phyloP scores from a whole-genome alignment of 2,797 vertebrate genomes.

The Corythornis leucogaster region DNA sequence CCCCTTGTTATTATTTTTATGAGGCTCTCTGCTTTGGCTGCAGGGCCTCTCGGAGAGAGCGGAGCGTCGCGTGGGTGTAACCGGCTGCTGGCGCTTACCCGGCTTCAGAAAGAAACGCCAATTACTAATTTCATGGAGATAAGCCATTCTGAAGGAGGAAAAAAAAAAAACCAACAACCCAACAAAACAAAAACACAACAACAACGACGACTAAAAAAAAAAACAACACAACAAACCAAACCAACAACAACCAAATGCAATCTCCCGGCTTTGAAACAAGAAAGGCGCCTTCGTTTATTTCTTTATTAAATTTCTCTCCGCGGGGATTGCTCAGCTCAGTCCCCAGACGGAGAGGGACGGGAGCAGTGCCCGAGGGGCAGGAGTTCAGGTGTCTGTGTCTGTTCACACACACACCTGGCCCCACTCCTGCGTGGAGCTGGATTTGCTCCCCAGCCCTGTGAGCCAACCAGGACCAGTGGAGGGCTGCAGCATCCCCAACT shows the following conservation, averaged over 20 bases:
- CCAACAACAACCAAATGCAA: not conserved
- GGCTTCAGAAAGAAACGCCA: constrained; percentile 40
- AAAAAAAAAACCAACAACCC: too few species aligned
- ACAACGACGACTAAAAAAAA: too few species aligned
- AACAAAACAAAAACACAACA: too few species aligned
- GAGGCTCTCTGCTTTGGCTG: constrained; percentile 33
- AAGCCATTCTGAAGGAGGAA: constrained; percentile 26
- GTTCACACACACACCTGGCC: rapidly evolving
- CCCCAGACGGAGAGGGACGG: not conserved
- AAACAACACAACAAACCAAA: not conserved
- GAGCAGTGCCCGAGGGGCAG: not conserved
- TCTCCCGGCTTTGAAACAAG: not conserved
- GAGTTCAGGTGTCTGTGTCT: rapidly evolving
- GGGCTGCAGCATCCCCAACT: too few species aligned
- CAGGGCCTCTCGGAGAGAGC: not conserved
- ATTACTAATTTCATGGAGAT: constrained; percentile 66
- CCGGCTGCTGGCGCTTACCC: constrained; percentile 36
- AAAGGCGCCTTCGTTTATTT: not conserved
- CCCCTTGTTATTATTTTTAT: constrained; percentile 32
- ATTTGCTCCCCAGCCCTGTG: rapidly evolving
- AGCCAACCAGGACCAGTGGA: too few species aligned
- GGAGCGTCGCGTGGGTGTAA: constrained; percentile 48
- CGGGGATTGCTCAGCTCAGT: not conserved
- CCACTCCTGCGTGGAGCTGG: not conserved
- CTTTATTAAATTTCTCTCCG: not conserved